Base-by-base conservation (phyloP, 2,888 invertebrate genomes). In the Aphelenchoides bicaudatus region DNA sequence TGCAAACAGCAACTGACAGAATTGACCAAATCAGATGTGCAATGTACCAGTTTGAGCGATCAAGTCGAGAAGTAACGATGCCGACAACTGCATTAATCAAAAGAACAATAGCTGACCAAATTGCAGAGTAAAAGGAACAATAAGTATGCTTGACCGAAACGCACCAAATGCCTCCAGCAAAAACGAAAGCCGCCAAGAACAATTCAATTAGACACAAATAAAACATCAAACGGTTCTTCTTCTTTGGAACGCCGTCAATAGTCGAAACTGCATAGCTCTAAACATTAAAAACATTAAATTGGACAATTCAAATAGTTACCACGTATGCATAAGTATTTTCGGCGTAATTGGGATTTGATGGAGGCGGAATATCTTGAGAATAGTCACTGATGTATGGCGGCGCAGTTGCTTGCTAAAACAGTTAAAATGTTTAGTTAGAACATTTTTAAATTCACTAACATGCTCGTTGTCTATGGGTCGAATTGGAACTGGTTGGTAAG, bases 121-220 rank as follows among this genome's bases (percentile, higher is more conserved):
- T 70, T 25, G 75, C 77, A 1, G 75, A 75, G 55, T 76, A 71
- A 50, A 72, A 76, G 16, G 77, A 77, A 49, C 77, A 78, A 55
- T 78, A 77, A 49, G 73, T 70, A 6, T 72, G 61, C n/a, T 73
- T 73, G 54, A 74, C 72, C 10, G 65, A 60, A 34, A 65, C 64
- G 51, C 77, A 78, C 74, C 74, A 74, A 51, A 77, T 67, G 4
- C 77, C 77, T 13, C 70, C 71, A 10, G 61, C 70, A 39, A 77
- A 58, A 48, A 76, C 66, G 13, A 78, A 72, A 25, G 66, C 68
- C 29, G 69, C 72, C 37, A 75, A 58, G 65, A 75, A 60, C 25
- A 66, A 46, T 48, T 75, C 71, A 2, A 75, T 70, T 16, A 75
- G 58, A 54, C 70, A 70, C 46, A 75, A 52, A 46, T 73, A 59